These are phyloP conservation scores for Bradypodion pumilum DNA, from an alignment of 2,797 vertebrate species.

Conservation along the genomic window DNA sequence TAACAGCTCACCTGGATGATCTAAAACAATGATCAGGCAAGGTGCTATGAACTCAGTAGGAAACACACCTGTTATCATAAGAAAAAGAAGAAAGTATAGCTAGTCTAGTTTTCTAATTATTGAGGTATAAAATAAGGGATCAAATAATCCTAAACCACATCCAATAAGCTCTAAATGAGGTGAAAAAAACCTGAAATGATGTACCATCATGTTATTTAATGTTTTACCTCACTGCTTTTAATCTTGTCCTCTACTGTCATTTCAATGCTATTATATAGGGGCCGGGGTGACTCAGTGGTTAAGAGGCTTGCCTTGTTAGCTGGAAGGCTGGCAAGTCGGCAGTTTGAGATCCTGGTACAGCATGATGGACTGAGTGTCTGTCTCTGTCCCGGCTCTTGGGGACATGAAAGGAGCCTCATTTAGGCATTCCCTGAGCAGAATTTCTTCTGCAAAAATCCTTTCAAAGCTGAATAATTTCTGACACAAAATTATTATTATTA, in stretches of 20 bases:
- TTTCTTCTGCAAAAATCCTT: too few relatives aligned
- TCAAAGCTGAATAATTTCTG: too few relatives aligned
- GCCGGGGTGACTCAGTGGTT: too few relatives aligned
- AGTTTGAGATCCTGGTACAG: too few relatives aligned
- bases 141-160: neutral
- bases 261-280: too few relatives aligned
- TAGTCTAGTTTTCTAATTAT: neutral
- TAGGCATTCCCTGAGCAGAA: too few relatives aligned
- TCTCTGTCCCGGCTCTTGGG: too few relatives aligned
- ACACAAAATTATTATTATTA: neutral
- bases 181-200: neutral
- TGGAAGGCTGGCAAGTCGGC: too few relatives aligned
- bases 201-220: neutral
- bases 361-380: too few relatives aligned
- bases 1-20: conserved; percentile 32
- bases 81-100: neutral
- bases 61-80: conserved; percentile 8
- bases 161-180: neutral
- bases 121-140: conserved; percentile 16
- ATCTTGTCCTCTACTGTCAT: neutral
- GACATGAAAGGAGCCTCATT: too few relatives aligned
- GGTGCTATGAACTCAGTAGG: neutral
- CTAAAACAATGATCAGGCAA: conserved; percentile 21
- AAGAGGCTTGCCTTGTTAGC: too few relatives aligned
- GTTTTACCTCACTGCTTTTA: neutral